Base-by-base conservation (phyloP, 2,797 vertebrate species). In the Gambelia wislizenii region DNA sequence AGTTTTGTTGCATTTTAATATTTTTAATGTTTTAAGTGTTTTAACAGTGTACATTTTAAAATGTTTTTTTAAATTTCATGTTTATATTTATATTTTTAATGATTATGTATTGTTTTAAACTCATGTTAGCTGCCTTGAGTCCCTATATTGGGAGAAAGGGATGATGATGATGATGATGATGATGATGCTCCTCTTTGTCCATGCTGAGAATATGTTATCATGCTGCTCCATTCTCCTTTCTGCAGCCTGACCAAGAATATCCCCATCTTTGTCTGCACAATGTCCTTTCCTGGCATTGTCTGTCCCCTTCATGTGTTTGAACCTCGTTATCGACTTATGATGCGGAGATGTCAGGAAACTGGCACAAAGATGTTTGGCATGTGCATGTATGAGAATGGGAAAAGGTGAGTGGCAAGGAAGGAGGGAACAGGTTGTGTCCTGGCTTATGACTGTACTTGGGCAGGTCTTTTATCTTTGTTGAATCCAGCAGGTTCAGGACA, bases 311-410 rank as follows among this genome's bases (percentile, higher is more conserved):
- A 99, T 18, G 95, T 99, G 90, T 99, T 99, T 0, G 98, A 99
- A 94, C 98, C 98, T 3, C 98, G 98, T 3, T 99, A 99, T 89
- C 98, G 98, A 56, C 97, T 99, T 81, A 99, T 99, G 98, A 98
- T 99, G 97, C 98, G 98, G 0, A 97, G 98, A 61, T 99, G 98
- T 96, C 98, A 98, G 97, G 98, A 99, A 92, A 98, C 98, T 0
- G 98, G 98, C 92, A 98, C 98, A 6, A 98, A 97, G 95, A 98
- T 96, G 95, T 99, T 99, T 54, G 98, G 98, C 95, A 99, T 99
- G 98, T 99, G 98, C 96, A 96, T 97, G 87, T 98, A 98, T 0
- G 98, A 98, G 93, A 97, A 97, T 0, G 98, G 98, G 78, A 99
- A 98, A 95, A 98, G 98, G 98, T 99, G 96, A 94, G 94, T 67